Evolutionary conservation across 2,797 vertebrate genomes (phyloP), one percentile per base, ranked within the genome.

Genomic region (Myotis daubentonii): DNA sequence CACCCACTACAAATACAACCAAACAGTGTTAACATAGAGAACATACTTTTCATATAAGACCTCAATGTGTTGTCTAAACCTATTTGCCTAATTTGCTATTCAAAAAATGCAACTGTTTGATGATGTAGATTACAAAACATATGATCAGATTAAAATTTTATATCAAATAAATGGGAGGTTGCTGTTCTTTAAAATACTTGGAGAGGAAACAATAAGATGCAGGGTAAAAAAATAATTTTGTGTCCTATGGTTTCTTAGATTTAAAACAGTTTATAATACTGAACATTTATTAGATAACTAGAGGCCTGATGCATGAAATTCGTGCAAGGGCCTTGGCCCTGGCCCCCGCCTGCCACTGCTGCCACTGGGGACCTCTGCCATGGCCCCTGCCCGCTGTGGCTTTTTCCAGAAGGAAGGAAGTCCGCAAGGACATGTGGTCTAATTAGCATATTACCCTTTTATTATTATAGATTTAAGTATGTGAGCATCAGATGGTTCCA

Each of bases 141-240:
- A 55, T 36, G 1, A 55, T 60, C 53, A 36, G 55, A 44, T 76
- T n/a, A 20, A 19, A 86, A 72, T 68, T 55, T 66, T 44, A 23
- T 20, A n/a, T 65, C 17, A 86, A 94, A 88, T 15, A 83, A 85
- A 78, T 79, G 4, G 33, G 62, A 93, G 7, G 0, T 33, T 68
- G 8, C 17, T 93, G 4, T 36, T 92, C 47, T 93, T 93, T 83
- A 87, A 84, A 82, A 89, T 86, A 88, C 49, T 83, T 92, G 51
- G 2, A 38, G 19, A 65, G 9, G 13, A 36, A 38, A 44, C 66
- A 38, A 62, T 65, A 65, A 66, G 65, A 19, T 6, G 51, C 33
- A 72, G 3, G 7, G 33, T 81, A 76, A 71, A 74, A 76, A 60
- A 33, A 66, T 33, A 15, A 72, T 65, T 80, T 33, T 65, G 11